Evolutionary conservation across 2,113 vertebrate species (phyloP), one percentile per base, ranked within the genome.

Genomic region (Archilochus colubris): DNA sequence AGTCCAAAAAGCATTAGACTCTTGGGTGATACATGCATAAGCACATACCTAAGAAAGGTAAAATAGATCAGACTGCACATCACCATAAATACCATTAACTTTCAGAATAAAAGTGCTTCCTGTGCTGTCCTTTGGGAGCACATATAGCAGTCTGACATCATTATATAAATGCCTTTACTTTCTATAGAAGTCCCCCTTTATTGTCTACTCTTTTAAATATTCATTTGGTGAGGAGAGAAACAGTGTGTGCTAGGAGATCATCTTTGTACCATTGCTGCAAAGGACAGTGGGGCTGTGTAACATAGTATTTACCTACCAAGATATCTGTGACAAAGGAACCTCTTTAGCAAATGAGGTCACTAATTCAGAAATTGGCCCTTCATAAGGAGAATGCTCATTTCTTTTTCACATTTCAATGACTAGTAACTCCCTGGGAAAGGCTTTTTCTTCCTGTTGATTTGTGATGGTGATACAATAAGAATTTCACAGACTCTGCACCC

Each of bases 391-490:
- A 94, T 24, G 75, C 33, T 89, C 72, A 64, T 85, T 94, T 87
- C 91, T 94, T 86, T 88, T 85, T 61, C 68, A 22, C 13, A 1
- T 95, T 88, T 57, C 58, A 81, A 10, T 85, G 48, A 70, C 57
- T 81, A 46, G 36, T 54, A 96, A 90, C 82, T 92, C 82, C 8
- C 43, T 59, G 88, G 57, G 30, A 93, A 94, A 89, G 68, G 88
- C 73, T 92, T 96, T 92, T 96, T 96, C 79, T 93, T 97, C 93
- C 95, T 97, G 95, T 97, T 97, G 96, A 91, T 98, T 97, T 97
- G 82, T 86, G 94, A 73, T 88, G 74, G 75, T 83, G 86, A 78
- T 94, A 86, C 48, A 67, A 55, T 72, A 89, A 94, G 96, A 73
- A 97, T 97, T 95, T 91, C 81, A 81, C 27, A 82, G 86, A 17